These are phyloP conservation scores for Myotis findleyi DNA, from an alignment of 2,797 vertebrate genomes.

Conservation along the genomic window DNA sequence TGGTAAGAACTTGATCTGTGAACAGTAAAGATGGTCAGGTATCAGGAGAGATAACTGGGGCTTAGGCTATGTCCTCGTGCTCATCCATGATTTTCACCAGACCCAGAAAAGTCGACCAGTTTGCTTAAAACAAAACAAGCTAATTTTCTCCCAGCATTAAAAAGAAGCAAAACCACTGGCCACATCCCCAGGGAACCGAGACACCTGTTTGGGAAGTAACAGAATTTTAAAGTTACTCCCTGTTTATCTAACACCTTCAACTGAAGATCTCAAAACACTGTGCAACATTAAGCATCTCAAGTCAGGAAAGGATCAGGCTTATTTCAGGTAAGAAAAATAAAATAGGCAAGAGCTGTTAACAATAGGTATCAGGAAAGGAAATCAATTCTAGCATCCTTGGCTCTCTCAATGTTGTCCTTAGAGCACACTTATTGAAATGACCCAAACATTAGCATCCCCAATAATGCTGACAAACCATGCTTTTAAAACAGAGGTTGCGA, in stretches of 20 bases:
- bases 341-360: constrained; percentile 41
- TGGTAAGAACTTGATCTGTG: constrained; percentile 13
- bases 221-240: constrained; percentile 59
- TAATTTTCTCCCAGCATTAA: constrained; percentile 49
- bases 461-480: constrained; percentile 3
- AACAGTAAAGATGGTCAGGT: constrained; percentile 3
- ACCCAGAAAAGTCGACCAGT: neutral
- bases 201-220: constrained; percentile 42
- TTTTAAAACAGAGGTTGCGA: constrained; percentile 27
- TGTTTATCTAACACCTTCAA: constrained; percentile 62
- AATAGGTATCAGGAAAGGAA: constrained; percentile 56
- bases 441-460: neutral
- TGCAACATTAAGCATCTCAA: constrained; percentile 62
- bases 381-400: neutral
- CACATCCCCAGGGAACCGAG: constrained; percentile 2
- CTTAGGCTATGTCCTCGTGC: neutral
- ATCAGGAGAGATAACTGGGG: neutral
- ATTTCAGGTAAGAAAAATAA: constrained; percentile 65
- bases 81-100: neutral
- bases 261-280: constrained; percentile 59
- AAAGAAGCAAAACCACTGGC: constrained; percentile 5
- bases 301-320: constrained; percentile 55
- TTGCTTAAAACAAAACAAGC: constrained; percentile 39
- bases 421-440: constrained; percentile 15
- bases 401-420: constrained; percentile 9